A percentile compares a stretch with the other conserved stretches of the same genome.
phyloP scores from a whole-genome alignment of 2,888 invertebrate genomes.

The Megastigmus dorsalis region DNA sequence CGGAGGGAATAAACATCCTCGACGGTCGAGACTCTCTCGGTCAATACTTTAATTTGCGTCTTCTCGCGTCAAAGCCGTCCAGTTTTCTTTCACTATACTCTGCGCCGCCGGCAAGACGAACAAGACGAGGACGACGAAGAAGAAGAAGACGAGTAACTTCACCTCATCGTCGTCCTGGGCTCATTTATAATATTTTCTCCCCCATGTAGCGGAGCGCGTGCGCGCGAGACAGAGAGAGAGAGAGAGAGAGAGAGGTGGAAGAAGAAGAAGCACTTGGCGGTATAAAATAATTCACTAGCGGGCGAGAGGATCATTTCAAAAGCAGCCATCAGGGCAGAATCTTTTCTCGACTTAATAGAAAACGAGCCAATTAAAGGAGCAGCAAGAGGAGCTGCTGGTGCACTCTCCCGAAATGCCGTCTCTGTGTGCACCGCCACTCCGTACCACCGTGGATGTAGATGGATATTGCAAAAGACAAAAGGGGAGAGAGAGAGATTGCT shows the following conservation, averaged over 20 bases:
- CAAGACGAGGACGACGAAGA: neutral
- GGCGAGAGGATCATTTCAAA: conserved; percentile 36
- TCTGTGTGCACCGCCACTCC: neutral
- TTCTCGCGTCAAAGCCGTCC: conserved; percentile 31
- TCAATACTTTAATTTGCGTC: conserved; percentile 30
- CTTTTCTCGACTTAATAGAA: conserved; percentile 43
- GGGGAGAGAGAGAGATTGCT: conserved; percentile 3
- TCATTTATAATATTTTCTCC: too few species aligned
- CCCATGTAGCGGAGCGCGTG: too few species aligned
- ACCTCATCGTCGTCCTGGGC: neutral
- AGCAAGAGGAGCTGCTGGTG: neutral
- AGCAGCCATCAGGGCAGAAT: conserved; percentile 18
- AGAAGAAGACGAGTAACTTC: neutral
- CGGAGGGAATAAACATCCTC: conserved; percentile 23
- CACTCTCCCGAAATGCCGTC: neutral
- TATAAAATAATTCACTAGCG: conserved; percentile 42
- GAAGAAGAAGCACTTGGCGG: conserved; percentile 13
- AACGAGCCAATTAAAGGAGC: conserved; percentile 48
- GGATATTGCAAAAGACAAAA: conserved; percentile 37
- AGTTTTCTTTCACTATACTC: neutral
- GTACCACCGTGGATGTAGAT: too few species aligned
- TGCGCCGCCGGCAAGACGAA: too few species aligned
- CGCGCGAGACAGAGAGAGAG: too few species aligned
- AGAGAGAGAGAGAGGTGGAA: neutral
- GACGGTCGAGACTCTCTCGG: neutral